Base-by-base conservation (phyloP, 2,113 vertebrate species). In the Nematolebias whitei region DNA sequence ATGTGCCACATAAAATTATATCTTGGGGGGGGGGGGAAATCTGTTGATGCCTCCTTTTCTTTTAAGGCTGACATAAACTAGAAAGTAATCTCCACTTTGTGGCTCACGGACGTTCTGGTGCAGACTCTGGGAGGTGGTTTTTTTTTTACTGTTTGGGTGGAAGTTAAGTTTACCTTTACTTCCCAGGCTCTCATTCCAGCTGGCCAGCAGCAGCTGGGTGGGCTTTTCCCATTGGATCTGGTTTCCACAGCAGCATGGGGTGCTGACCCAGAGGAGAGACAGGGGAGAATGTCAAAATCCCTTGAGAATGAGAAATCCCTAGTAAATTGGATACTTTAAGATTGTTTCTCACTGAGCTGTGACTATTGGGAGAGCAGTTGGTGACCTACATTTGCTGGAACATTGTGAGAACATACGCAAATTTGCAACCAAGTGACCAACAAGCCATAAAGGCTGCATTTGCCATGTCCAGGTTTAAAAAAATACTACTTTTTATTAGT, bases 181-280 rank as follows among this genome's bases (percentile, higher is more conserved):
- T 87, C 87, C 79, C 85, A 87, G 77, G 72, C 78, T 79, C 70
- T 83, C 63, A 44, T 86, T 83, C 63, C 74, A 80, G 83, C 78
- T 79, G 75, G 82, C 77, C 88, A 83, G 80, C 83, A 78, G 85
- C 81, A 87, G 77, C 84, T 88, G 89, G 88, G 84, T 89, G 85
- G 83, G 85, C 87, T 86, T 77, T 74, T 80, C 74, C 78, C 83
- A 80, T 89, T 63, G 62, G 80, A 88, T 90, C 84, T 80, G 57
- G 80, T 91, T 90, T 89, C 86, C 78, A 82, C 68, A 74, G 71
- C 82, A 82, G 78, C 80, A 82, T 69, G 81, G 73, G 88, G 76
- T 68, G 67, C 74, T 48, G 79, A 68, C 63, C 50, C 39, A 75
- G 45, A 76, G 51, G 48, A 71, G 71, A 68, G 56, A 62, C 43